Percentiles rank a stretch among this genome's conserved stretches.
These are phyloP conservation scores for Aphelenchoides besseyi DNA, from an alignment of 1,140 invertebrate species.

Conservation along the genomic window DNA sequence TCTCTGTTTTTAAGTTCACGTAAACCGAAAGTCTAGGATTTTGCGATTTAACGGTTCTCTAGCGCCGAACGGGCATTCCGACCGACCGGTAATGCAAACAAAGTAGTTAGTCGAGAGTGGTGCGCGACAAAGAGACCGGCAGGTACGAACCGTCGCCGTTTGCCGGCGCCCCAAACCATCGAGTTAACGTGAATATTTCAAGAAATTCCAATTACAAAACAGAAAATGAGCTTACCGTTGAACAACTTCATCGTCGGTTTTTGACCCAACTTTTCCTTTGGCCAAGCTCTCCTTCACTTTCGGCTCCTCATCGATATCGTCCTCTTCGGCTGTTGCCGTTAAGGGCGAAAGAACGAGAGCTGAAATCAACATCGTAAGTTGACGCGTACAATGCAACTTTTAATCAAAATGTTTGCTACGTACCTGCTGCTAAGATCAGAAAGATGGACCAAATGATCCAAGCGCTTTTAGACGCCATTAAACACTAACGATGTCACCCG, in stretches of 20 bases:
- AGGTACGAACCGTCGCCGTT: background rate
- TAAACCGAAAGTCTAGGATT: no score
- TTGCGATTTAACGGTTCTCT: no score
- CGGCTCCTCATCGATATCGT: conserved; percentile 51
- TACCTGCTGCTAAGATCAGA: conserved; percentile 7
- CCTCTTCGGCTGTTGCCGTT: conserved; percentile 30
- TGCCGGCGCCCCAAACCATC: no score
- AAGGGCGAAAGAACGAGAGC: background rate
- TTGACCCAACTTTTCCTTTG: conserved; percentile 38
- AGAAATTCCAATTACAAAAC: conserved; percentile 14
- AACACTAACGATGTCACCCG: background rate
- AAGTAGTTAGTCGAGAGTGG: conserved; percentile 1
- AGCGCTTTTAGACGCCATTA: conserved; percentile 29
- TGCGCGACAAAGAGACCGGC: conserved; percentile 5
- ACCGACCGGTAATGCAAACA: background rate
- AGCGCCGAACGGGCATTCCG: background rate
- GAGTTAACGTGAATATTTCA: background rate
- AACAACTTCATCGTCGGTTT: conserved; percentile 51
- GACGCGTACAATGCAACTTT: background rate
- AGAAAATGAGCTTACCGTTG: conserved; percentile 31
- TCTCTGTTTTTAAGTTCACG: background rate
- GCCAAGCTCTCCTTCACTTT: conserved; percentile 21
- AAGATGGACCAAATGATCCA: conserved; percentile 27
- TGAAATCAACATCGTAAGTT: background rate
- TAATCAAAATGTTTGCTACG: background rate